These are phyloP conservation scores for Peribatodes rhomboidaria DNA, from an alignment of 2,888 invertebrate genomes.

Conservation along the genomic window DNA sequence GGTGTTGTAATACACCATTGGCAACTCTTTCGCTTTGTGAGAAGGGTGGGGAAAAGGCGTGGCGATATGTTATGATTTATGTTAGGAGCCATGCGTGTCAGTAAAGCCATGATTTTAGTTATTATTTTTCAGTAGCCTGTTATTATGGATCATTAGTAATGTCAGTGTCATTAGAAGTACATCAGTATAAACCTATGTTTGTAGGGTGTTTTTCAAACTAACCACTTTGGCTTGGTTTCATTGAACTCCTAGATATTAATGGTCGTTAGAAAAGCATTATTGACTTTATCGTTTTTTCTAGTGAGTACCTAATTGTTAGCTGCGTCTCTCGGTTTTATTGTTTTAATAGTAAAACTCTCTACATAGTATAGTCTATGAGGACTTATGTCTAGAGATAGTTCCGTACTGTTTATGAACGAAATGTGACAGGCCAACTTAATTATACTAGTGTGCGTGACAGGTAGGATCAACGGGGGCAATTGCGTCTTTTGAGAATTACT, in stretches of 20 bases:
- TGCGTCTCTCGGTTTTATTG: background rate
- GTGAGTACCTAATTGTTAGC: background rate
- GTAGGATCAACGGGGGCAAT: no score
- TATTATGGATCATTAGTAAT: conserved; percentile 6
- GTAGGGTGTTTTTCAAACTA: conserved; percentile 4
- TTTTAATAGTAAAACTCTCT: no score
- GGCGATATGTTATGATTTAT: no score
- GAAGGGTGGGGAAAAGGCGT: no score
- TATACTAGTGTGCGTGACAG: no score
- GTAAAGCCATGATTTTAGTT: background rate
- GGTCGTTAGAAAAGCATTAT: conserved; percentile 14
- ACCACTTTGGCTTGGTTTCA: background rate
- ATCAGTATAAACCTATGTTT: background rate
- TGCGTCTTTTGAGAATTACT: no score
- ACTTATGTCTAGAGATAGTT: no score
- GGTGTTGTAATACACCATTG: no score
- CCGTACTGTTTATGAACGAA: no score
- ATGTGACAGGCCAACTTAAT: no score
- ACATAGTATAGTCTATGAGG: no score
- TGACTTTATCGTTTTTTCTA: background rate
- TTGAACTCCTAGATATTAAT: background rate
- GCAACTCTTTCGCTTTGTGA: no score
- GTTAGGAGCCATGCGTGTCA: conserved; percentile 5
- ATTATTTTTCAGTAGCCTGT: conserved; percentile 1
- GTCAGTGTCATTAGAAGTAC: background rate